These are phyloP conservation scores for Alces alces DNA, from an alignment of 2,113 vertebrate species.

Conservation along the genomic window DNA sequence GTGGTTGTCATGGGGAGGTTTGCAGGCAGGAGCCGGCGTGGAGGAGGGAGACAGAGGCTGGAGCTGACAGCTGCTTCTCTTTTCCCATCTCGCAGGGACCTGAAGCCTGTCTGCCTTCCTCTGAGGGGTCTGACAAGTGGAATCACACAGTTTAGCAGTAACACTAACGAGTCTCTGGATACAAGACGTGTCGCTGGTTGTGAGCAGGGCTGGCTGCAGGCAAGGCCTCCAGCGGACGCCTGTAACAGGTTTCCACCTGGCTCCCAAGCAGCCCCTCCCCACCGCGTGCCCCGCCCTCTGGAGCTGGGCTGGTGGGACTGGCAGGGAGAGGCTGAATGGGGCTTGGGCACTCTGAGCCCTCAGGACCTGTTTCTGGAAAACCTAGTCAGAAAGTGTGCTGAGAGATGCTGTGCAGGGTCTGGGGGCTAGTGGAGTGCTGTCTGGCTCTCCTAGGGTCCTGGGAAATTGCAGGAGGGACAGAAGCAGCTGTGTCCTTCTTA, in stretches of 20 bases:
- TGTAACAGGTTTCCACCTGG: conserved; percentile 27
- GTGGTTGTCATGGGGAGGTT: background rate
- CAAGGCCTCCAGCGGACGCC: conserved; percentile 70
- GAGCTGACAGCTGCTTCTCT: background rate
- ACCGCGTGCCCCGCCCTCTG: rapidly evolving
- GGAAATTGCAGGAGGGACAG: background rate
- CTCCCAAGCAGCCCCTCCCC: background rate
- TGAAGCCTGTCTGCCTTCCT: conserved; percentile 49
- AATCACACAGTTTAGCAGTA: conserved; percentile 63
- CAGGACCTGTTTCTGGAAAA: background rate
- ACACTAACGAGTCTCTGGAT: conserved; percentile 68
- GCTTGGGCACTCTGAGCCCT: background rate
- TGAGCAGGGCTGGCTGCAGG: conserved; percentile 70
- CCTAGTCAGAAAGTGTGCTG: background rate
- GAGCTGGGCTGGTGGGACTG: rapidly evolving
- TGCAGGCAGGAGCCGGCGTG: background rate
- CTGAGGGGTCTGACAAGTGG: conserved; percentile 76
- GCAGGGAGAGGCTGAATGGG: background rate
- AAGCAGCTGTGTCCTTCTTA: background rate
- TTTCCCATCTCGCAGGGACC: background rate
- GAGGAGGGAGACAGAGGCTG: background rate
- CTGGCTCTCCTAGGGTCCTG: background rate
- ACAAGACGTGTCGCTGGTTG: conserved; percentile 24
- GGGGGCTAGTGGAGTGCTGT: background rate
- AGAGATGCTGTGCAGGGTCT: background rate